Evolutionary conservation across 2,888 invertebrate genomes (phyloP), one percentile per base, ranked within the genome.

Genomic region (Eupelmus urozonus): DNA sequence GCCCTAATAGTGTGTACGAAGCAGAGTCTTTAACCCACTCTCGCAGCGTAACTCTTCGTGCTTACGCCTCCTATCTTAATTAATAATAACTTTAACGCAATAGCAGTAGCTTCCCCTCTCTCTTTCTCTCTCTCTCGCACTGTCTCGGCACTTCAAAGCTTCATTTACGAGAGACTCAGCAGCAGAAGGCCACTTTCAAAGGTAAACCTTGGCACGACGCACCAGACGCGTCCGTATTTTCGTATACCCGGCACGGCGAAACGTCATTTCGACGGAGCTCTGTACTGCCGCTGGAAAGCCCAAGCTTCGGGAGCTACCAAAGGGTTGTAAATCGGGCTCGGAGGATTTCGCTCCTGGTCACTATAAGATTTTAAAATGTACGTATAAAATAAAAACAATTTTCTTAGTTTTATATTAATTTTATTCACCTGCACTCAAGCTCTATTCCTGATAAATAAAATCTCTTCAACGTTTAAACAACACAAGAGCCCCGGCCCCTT

Each of bases 81-180:
- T 70, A 72, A 62, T 72, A 72, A 72, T 53, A 72, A 76, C 62
- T 55, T 23, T 57, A 51, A 66, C 63, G 49, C 59, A 51, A 69
- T 40, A 23, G 42, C 25, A 65, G 27, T 63, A 45, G 45, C 60
- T 29, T 20, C 29, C 34, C 20, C 71, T 29, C 20, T 72, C 60
- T 62, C 18, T 51, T 25, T 60, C 62, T 71, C 60, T 40, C 57
- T 53, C 18, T 27, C 49, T 29, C 49, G 51, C 27, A 5, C 60
- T 20, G 34, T 45, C 51, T 29, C 23, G 53, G 53, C 53, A 53
- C 42, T 60, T 60, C 16, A 75, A 67, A 60, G 51, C 23, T 49
- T 60, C 67, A 60, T 40, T 60, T 67, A 53, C 51, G 59, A 16
- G 23, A 34, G 45, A 13, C 45, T 45, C 16, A 16, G 13, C 2